Evolutionary conservation across 2,113 vertebrate species (phyloP).

Genomic region (Caloenas nicobarica): DNA sequence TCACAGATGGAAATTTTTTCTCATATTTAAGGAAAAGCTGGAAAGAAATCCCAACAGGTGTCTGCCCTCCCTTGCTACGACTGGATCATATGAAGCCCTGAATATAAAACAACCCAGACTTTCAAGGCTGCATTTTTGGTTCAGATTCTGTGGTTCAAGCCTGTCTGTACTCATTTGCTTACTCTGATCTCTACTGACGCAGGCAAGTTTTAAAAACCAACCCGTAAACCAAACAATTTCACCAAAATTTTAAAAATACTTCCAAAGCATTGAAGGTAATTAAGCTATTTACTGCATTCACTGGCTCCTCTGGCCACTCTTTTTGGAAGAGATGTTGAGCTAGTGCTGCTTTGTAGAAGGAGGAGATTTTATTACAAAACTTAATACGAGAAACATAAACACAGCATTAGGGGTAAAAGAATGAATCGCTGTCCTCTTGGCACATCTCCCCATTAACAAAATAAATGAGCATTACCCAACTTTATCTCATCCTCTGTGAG

Average conservation of each 20-base stretch:
- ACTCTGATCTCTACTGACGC: neutral
- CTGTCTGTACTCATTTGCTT: neutral
- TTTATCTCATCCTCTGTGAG: neutral
- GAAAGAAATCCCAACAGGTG: conserved; percentile 46
- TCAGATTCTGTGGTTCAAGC: neutral
- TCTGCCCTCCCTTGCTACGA: neutral
- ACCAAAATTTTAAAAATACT: neutral
- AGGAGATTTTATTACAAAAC: neutral
- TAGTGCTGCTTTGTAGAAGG: neutral
- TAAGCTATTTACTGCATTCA: neutral
- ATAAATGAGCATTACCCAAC: neutral
- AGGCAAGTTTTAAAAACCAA: neutral
- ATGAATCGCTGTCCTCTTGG: neutral
- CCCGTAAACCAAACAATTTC: neutral
- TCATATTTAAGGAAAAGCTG: conserved; percentile 2
- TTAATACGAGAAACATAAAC: neutral
- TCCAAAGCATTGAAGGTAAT: neutral
- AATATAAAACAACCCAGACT: neutral
- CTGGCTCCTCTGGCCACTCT: neutral
- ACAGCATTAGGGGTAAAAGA: neutral
- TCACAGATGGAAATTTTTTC: neutral
- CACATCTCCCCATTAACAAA: neutral
- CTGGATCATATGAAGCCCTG: neutral
- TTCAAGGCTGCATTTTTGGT: neutral
- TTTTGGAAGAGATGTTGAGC: neutral